Evolutionary conservation across 2,888 invertebrate genomes (phyloP).

Genomic region (Caradrina kadenii): DNA sequence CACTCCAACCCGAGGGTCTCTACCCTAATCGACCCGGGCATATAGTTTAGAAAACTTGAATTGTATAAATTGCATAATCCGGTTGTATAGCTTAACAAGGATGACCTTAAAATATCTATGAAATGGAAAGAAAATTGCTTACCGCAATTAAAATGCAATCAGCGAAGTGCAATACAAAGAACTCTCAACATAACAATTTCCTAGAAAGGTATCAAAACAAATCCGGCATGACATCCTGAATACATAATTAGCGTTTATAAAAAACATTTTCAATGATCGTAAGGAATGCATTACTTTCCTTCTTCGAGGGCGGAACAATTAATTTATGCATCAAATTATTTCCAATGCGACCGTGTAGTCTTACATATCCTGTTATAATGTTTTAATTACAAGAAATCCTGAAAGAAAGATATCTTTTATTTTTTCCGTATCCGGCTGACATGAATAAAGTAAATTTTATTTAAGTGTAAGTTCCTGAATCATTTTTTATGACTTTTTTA

Average conservation of each 20-base stretch:
- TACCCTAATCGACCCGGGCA: no score
- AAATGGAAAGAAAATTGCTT: slow-evolving; percentile 16
- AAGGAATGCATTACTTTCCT: slow-evolving; percentile 48
- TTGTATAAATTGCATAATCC: neutral
- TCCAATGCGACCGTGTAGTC: slow-evolving; percentile 32
- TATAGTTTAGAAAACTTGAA: no score
- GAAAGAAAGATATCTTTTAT: slow-evolving; percentile 13
- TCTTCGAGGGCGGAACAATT: slow-evolving; percentile 53
- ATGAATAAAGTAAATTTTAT: neutral
- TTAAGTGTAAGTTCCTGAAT: neutral
- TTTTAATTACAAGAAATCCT: slow-evolving; percentile 19
- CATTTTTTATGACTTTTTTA: neutral
- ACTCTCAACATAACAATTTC: slow-evolving; percentile 51
- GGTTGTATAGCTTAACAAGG: neutral
- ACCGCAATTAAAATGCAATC: slow-evolving; percentile 29
- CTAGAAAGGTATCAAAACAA: slow-evolving; percentile 62
- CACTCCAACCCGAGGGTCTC: no score
- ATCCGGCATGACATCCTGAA: slow-evolving; percentile 60
- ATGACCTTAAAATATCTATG: slow-evolving; percentile 6
- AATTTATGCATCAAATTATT: slow-evolving; percentile 44
- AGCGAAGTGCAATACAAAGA: neutral
- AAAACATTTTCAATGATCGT: slow-evolving; percentile 39
- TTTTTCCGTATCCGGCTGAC: slow-evolving; percentile 45
- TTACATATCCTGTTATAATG: slow-evolving; percentile 48
- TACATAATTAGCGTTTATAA: slow-evolving; percentile 39